Percentiles rank a stretch among this genome's conserved stretches.
Evolutionary conservation across 2,797 vertebrate genomes (phyloP).

Genomic region (Muscicapa comitata): DNA sequence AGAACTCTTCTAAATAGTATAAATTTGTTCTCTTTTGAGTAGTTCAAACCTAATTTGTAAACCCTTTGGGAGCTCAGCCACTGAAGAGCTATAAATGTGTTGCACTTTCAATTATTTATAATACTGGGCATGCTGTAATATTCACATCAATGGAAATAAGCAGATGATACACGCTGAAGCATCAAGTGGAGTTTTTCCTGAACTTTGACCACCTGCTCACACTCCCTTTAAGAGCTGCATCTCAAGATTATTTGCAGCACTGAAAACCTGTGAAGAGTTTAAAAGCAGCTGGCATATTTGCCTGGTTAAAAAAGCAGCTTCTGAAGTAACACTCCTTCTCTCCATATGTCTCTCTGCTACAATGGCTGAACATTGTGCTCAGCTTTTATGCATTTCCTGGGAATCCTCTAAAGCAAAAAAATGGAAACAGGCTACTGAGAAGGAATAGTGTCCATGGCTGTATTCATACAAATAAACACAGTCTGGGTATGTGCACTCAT

Average conservation of each 20-base stretch:
- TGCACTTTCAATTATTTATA: background rate
- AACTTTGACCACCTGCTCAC: background rate
- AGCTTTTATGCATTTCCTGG: background rate
- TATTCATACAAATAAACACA: background rate
- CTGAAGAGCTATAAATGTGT: background rate
- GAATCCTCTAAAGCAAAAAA: conserved; percentile 37
- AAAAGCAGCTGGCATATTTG: conserved; percentile 19
- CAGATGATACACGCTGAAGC: background rate
- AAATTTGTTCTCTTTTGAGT: background rate
- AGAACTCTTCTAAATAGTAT: background rate
- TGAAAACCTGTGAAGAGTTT: background rate
- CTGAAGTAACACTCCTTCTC: conserved; percentile 12
- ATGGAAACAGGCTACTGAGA: background rate
- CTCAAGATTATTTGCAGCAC: background rate
- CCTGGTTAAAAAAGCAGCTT: conserved; percentile 10
- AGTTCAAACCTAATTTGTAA: background rate
- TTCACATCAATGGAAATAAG: background rate
- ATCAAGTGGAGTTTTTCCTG: background rate
- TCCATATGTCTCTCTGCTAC: conserved; percentile 6
- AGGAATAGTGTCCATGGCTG: background rate
- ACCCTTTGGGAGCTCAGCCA: background rate
- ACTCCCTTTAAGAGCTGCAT: background rate
- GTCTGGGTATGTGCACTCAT: background rate
- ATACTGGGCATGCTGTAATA: background rate
- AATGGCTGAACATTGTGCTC: background rate